Conservation (phyloP, 2,113 vertebrate genomes). For the Sander vitreus region DNA sequence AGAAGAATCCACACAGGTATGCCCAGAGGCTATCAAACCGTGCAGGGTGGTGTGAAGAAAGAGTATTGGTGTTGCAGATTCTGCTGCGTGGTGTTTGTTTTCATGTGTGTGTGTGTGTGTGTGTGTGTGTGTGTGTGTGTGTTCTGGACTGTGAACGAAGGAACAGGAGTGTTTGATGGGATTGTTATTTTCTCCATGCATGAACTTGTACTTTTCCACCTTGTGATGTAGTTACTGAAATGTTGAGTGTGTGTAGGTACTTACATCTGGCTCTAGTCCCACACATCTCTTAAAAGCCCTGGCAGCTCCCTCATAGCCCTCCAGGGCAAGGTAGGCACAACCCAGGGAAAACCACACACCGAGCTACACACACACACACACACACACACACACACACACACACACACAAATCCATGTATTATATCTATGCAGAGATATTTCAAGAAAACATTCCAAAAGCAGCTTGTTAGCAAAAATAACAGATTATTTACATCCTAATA, state of each 20-base stretch:
- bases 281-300: conserved; percentile 95
- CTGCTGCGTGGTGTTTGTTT: not conserved
- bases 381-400: not conserved
- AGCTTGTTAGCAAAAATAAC: not conserved
- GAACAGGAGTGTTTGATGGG: not conserved
- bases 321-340: conserved; percentile 92
- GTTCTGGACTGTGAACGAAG: not conserved
- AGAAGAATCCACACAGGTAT: not conserved
- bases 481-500: not conserved
- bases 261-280: conserved; percentile 94
- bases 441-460: not conserved
- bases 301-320: conserved; percentile 92
- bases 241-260: conserved; percentile 53
- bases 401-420: not conserved
- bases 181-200: not conserved
- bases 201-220: not conserved
- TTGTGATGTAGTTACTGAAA: not conserved
- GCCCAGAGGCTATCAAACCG: not conserved
- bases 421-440: not conserved
- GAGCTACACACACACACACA: conserved; percentile 80
- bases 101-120: not conserved
- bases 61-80: not conserved
- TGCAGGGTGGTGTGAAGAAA: not conserved
- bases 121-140: not conserved
- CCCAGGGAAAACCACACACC: conserved; percentile 99